phyloP scores from a whole-genome alignment of 2,888 invertebrate species.

The Tachina lurida region DNA sequence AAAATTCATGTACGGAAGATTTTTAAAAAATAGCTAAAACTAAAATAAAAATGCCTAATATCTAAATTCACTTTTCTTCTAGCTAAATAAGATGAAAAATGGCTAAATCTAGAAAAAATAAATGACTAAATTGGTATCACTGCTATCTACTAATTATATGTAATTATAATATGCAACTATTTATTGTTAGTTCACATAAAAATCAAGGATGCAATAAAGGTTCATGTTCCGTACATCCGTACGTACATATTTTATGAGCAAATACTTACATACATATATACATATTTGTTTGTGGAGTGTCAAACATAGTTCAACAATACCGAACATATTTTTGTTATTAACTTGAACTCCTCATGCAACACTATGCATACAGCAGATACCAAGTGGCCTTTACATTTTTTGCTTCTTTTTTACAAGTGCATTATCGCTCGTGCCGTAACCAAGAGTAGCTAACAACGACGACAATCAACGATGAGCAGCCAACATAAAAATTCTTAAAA shows the following conservation, averaged over 20 bases:
- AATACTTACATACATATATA: not conserved
- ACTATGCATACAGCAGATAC: constrained; percentile 22
- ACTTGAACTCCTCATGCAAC: constrained; percentile 17
- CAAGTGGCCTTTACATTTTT: constrained; percentile 28
- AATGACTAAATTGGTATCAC: too few species aligned
- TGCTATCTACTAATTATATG: too few species aligned
- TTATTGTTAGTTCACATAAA: too few species aligned
- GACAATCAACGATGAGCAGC: constrained; percentile 48
- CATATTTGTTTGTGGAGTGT: not conserved
- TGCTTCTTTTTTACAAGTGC: constrained; percentile 57
- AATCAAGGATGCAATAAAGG: too few species aligned
- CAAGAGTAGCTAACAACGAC: constrained; percentile 61
- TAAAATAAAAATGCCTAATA: too few species aligned
- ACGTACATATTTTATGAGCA: not conserved
- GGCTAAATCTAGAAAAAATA: too few species aligned
- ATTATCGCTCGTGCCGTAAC: constrained; percentile 69
- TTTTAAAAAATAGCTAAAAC: too few species aligned
- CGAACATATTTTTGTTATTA: not conserved
- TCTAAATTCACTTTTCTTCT: too few species aligned
- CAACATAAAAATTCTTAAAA: constrained; percentile 56
- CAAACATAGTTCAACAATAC: not conserved
- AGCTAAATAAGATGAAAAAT: too few species aligned
- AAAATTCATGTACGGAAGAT: too few species aligned
- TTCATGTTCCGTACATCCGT: too few species aligned
- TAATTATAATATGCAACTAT: too few species aligned